Percentiles rank a stretch among this genome's conserved stretches.
phyloP scores from a whole-genome alignment of 2,888 invertebrate genomes.

The Carterocephalus palaemon region DNA sequence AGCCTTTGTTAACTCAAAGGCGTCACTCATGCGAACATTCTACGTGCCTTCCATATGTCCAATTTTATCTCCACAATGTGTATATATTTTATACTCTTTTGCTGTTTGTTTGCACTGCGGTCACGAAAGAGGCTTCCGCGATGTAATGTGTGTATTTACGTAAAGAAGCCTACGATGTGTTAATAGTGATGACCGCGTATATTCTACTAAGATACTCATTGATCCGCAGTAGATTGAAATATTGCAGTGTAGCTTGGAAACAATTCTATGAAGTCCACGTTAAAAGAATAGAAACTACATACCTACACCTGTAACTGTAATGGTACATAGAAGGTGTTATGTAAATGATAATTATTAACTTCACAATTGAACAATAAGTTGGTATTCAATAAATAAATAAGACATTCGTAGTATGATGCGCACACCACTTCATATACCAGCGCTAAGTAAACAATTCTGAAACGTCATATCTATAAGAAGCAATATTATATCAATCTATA shows the following conservation, averaged over 20 bases:
- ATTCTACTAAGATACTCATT: slow-evolving; percentile 12
- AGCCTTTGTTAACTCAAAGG: slow-evolving; percentile 1
- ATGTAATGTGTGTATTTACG: slow-evolving; percentile 17
- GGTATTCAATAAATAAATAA: too few relatives aligned
- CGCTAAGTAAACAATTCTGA: slow-evolving; percentile 8
- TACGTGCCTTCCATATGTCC: slow-evolving; percentile 3
- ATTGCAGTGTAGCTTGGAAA: too few relatives aligned
- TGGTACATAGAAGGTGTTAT: too few relatives aligned
- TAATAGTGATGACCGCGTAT: slow-evolving; percentile 6
- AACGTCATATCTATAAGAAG: slow-evolving; percentile 5
- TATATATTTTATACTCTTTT: background rate
- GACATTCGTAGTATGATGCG: slow-evolving; percentile 7
- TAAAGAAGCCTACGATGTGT: slow-evolving; percentile 19
- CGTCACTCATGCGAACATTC: slow-evolving; percentile 4
- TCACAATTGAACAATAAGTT: too few relatives aligned
- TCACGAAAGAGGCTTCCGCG: slow-evolving; percentile 12
- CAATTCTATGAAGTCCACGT: too few relatives aligned
- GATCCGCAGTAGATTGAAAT: too few relatives aligned
- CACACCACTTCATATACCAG: background rate
- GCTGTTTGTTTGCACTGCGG: background rate
- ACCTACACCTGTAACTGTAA: too few relatives aligned
- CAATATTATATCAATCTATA: slow-evolving; percentile 1
- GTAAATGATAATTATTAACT: too few relatives aligned
- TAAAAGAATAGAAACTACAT: too few relatives aligned
- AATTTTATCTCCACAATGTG: slow-evolving; percentile 12